phyloP scores from a whole-genome alignment of 2,888 invertebrate species.

The Trichopoda pennipes region DNA sequence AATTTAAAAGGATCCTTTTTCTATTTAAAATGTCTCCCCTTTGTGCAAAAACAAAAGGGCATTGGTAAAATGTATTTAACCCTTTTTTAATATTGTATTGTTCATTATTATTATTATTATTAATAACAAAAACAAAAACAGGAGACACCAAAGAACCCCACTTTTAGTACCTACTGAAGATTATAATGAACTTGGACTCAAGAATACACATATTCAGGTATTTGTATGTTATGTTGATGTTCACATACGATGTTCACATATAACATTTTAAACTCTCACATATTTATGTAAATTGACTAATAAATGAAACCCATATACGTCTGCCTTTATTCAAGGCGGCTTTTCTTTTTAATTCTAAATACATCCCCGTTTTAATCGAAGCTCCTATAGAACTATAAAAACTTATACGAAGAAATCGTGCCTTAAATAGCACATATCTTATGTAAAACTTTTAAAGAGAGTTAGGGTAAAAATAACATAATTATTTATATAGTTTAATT shows the following conservation, averaged over 20 bases:
- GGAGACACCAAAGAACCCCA: slow-evolving; percentile 3
- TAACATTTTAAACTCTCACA: slow-evolving; percentile 20
- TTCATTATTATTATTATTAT: slow-evolving; percentile 47
- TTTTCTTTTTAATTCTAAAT: no score
- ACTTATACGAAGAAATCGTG: no score
- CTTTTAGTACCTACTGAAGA: not conserved
- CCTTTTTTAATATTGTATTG: slow-evolving; percentile 35
- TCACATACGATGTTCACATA: slow-evolving; percentile 13
- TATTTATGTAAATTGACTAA: not conserved
- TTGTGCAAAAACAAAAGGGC: slow-evolving; percentile 50
- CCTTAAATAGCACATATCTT: no score
- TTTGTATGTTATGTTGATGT: not conserved
- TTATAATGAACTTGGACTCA: not conserved
- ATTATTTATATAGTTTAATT: no score
- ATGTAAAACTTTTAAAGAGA: no score
- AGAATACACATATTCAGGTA: not conserved
- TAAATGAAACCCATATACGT: no score
- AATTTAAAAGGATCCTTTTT: slow-evolving; percentile 44
- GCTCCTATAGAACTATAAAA: no score
- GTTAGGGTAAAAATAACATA: no score
- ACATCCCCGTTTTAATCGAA: no score
- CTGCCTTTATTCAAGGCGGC: no score
- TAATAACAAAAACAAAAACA: slow-evolving; percentile 12
- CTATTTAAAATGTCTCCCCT: slow-evolving; percentile 22
- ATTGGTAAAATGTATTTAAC: slow-evolving; percentile 56